Percentiles rank a stretch among this genome's conserved stretches.
Evolutionary conservation across 2,888 invertebrate species (phyloP).

Genomic region (Cordilura impudica): DNA sequence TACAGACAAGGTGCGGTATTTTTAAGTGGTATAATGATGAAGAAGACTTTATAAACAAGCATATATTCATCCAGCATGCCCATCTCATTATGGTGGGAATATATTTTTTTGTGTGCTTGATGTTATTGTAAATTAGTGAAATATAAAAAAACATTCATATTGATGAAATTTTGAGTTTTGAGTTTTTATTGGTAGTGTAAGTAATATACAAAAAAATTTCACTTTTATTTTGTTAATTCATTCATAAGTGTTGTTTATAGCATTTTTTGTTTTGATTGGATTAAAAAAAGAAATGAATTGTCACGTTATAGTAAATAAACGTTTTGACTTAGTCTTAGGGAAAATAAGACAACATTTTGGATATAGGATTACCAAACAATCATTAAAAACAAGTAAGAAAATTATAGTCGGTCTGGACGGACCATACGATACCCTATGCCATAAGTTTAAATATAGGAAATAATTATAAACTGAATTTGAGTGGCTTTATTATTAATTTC

Average conservation of each 20-base stretch:
- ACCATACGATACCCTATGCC: too few species aligned
- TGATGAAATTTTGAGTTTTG: constrained; percentile 29
- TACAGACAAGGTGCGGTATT: constrained; percentile 42
- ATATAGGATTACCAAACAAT: too few species aligned
- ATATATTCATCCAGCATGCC: neutral
- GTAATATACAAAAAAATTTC: constrained; percentile 36
- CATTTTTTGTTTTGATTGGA: neutral
- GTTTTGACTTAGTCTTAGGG: too few species aligned
- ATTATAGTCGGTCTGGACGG: too few species aligned
- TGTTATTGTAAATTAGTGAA: constrained; percentile 31
- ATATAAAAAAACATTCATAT: constrained; percentile 39
- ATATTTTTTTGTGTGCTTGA: neutral
- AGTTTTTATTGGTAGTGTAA: constrained; percentile 18
- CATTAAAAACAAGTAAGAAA: too few species aligned
- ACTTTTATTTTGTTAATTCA: constrained; percentile 19
- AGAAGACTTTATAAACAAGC: neutral
- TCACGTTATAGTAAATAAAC: too few species aligned
- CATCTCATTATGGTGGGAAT: constrained; percentile 28
- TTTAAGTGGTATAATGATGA: constrained; percentile 9
- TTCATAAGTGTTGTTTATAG: neutral
- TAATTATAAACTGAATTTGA: too few species aligned
- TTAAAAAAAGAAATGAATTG: too few species aligned
- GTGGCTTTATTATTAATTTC: too few species aligned
- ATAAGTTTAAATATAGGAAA: too few species aligned
- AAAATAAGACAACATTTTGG: too few species aligned